phyloP scores from a whole-genome alignment of 2,888 invertebrate genomes.

The Drosophila emarginata region DNA sequence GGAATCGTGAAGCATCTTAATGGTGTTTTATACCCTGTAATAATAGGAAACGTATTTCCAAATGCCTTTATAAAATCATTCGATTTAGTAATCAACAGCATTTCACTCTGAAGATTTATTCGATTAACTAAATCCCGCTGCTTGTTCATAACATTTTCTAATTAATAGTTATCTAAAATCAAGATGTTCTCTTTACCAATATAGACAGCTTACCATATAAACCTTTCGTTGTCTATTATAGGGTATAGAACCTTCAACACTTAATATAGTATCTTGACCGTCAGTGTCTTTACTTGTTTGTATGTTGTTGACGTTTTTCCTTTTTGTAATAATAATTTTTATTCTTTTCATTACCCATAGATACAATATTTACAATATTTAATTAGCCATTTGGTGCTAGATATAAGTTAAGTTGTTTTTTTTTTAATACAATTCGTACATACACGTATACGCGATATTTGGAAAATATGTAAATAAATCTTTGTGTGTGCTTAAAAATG shows the following conservation, averaged over 20 bases:
- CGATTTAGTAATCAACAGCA: no score
- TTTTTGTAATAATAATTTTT: constrained; percentile 40
- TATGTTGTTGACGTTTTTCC: constrained; percentile 6
- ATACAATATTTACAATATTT: constrained; percentile 70
- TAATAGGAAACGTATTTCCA: no score
- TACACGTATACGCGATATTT: constrained; percentile 36
- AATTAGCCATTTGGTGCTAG: constrained; percentile 58
- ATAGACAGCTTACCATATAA: no score
- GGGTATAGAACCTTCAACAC: not conserved
- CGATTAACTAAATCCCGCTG: no score
- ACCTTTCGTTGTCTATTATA: not conserved
- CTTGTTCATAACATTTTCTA: not conserved
- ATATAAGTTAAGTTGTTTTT: constrained; percentile 13
- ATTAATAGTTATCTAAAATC: not conserved
- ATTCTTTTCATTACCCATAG: constrained; percentile 36
- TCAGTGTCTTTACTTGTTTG: not conserved
- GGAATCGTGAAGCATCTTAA: constrained; percentile 37
- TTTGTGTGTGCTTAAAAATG: constrained; percentile 22
- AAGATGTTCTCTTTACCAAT: no score
- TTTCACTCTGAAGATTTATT: no score
- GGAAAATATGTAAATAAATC: constrained; percentile 56
- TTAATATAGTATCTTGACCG: not conserved
- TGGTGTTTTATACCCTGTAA: not conserved
- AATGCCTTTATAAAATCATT: no score
- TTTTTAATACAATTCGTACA: constrained; percentile 35